phyloP scores from a whole-genome alignment of 2,888 invertebrate species.

The Phalera bucephala region DNA sequence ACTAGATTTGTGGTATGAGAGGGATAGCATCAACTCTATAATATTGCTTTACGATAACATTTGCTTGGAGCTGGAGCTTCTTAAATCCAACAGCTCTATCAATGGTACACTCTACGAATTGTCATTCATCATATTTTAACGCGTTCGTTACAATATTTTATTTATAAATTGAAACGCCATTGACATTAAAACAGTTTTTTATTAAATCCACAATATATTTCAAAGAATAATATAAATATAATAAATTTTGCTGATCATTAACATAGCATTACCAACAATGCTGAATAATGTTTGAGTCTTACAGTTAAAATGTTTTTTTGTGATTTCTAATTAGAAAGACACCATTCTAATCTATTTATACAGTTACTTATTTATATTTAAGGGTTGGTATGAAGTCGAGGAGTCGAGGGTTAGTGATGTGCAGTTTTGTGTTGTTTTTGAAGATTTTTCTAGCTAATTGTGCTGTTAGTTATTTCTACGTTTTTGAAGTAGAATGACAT shows the following conservation, averaged over 20 bases:
- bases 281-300: conserved; percentile 51
- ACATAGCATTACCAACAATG: conserved; percentile 65
- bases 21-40: too few species aligned
- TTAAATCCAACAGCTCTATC: too few species aligned
- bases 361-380: conserved; percentile 17
- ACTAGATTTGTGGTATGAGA: too few species aligned
- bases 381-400: conserved; percentile 25
- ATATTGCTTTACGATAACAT: too few species aligned
- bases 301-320: conserved; percentile 43
- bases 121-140: too few species aligned
- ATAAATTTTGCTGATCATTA: conserved; percentile 72
- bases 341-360: conserved; percentile 20
- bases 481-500: background rate
- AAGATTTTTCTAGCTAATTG: conserved; percentile 8
- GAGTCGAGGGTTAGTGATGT: conserved; percentile 14
- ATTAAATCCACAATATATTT: conserved; percentile 81
- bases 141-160: too few species aligned
- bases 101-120: too few species aligned
- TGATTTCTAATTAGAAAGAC: conserved; percentile 45
- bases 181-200: conserved; percentile 72
- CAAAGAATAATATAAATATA: conserved; percentile 81
- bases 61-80: too few species aligned
- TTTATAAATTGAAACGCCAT: conserved; percentile 64
- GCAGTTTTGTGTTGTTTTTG: conserved; percentile 22
- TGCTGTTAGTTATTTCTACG: background rate